These are phyloP conservation scores for Macquaria ambigua DNA, from an alignment of 2,113 vertebrate genomes.

Conservation along the genomic window DNA sequence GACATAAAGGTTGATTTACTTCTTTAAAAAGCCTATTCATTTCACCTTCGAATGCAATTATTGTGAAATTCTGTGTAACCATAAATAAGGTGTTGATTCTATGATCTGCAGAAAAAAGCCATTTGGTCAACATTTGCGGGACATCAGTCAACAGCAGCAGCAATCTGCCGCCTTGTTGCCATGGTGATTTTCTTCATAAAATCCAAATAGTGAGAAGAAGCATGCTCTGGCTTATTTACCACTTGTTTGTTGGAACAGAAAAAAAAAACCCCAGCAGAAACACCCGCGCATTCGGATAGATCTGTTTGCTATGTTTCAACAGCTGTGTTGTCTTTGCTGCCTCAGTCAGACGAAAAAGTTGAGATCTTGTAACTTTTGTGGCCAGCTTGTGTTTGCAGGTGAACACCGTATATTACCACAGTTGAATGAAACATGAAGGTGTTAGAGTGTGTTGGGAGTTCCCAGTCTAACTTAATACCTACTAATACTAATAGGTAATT, in stretches of 20 bases:
- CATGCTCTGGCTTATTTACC: background rate
- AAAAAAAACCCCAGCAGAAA: background rate
- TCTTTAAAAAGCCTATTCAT: background rate
- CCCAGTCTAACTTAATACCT: background rate
- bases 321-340: background rate
- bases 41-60: background rate
- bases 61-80: background rate
- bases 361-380: background rate
- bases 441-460: background rate
- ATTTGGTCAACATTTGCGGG: background rate
- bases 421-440: background rate
- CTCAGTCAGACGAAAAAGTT: background rate
- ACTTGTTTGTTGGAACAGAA: background rate
- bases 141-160: background rate
- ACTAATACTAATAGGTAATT: background rate
- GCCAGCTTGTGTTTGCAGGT: background rate
- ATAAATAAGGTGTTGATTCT: background rate
- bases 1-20: background rate
- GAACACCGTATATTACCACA: background rate
- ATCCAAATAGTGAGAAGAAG: background rate
- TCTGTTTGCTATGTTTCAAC: background rate
- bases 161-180: conserved; percentile 21
- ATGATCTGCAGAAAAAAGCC: background rate
- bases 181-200: background rate
- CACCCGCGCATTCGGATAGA: background rate